Conservation (phyloP, 2,113 vertebrate genomes). For the Camelus bactrianus region DNA sequence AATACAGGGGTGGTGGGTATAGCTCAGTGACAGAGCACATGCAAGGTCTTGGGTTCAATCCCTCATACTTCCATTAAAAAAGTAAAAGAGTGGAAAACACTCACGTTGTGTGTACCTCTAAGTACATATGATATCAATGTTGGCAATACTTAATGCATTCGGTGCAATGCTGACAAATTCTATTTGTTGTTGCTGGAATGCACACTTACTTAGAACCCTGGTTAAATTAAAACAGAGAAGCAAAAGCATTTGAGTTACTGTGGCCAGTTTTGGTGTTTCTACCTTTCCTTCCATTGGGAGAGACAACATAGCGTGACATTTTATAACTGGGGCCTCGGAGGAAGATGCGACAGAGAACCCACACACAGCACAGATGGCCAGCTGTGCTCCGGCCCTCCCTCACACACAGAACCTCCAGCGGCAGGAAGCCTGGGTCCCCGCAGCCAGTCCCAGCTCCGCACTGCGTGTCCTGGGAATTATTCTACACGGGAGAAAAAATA, state of each 20-base stretch:
- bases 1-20: background rate
- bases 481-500: background rate
- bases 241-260: background rate
- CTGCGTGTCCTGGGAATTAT: background rate
- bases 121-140: background rate
- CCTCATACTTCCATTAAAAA: too few species aligned
- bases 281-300: background rate
- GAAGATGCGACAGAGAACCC: background rate
- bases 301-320: background rate
- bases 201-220: background rate
- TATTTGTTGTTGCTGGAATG: background rate
- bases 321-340: background rate
- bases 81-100: too few species aligned
- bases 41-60: too few species aligned
- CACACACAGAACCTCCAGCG: background rate
- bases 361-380: fast-evolving
- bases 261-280: background rate
- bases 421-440: too few species aligned
- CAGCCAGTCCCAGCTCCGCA: background rate
- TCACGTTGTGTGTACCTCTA: too few species aligned
- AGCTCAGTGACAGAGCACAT: too few species aligned
- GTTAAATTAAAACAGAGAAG: background rate
- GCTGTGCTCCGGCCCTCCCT: too few species aligned
- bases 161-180: background rate
- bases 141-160: background rate